Conservation (phyloP, 2,888 invertebrate species). For the Brachyptera putata region DNA sequence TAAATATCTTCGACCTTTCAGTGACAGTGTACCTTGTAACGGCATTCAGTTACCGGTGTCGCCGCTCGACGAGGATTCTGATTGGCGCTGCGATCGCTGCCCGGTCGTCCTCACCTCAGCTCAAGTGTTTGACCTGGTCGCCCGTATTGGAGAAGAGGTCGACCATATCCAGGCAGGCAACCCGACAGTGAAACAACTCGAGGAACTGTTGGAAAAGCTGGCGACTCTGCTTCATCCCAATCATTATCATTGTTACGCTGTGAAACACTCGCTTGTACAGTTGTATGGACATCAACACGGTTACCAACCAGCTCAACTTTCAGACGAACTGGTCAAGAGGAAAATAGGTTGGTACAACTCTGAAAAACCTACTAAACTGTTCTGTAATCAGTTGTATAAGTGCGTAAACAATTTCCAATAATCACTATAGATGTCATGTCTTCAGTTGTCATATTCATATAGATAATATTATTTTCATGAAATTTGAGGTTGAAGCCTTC, state of each 20-base stretch:
- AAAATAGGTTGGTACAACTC: conserved; percentile 62
- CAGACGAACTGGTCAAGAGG: conserved; percentile 56
- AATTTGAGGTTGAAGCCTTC: too few relatives aligned
- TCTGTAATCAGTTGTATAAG: not conserved
- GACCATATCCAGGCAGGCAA: conserved; percentile 53
- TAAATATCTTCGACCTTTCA: not conserved
- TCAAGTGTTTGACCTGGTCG: conserved; percentile 62
- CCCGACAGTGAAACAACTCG: conserved; percentile 56
- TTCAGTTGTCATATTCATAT: not conserved
- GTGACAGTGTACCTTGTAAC: conserved; percentile 54
- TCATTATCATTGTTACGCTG: conserved; percentile 77
- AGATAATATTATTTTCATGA: too few relatives aligned
- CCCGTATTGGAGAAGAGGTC: conserved; percentile 72
- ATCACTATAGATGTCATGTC: too few relatives aligned
- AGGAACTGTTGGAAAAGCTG: conserved; percentile 62
- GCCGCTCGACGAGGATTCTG: conserved; percentile 64
- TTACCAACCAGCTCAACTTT: conserved; percentile 51
- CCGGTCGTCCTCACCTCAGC: conserved; percentile 58
- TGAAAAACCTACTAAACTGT: too few relatives aligned
- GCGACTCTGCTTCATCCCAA: conserved; percentile 74
- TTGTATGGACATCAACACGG: conserved; percentile 68
- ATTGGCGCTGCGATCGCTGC: conserved; percentile 74
- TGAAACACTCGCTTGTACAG: conserved; percentile 78
- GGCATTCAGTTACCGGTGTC: conserved; percentile 67
- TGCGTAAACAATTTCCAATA: not conserved